Base-by-base conservation (phyloP, 2,113 vertebrate genomes). In the Gambusia affinis region DNA sequence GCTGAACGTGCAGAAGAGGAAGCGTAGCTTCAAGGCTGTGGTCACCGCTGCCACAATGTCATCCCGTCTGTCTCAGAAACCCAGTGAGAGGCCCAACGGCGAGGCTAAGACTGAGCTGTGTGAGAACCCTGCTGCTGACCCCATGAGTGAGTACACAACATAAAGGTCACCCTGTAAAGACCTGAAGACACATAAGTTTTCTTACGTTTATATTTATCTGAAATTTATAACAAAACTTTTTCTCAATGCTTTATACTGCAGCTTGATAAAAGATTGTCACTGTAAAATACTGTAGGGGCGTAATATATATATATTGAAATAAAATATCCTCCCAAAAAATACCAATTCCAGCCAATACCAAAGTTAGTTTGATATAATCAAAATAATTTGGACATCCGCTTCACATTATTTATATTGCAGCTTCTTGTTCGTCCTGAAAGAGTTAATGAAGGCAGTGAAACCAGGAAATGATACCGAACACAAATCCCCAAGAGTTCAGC, bases 21-120 rank as follows among this genome's bases (percentile, higher is more conserved):
- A 98, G 83, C 96, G 97, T 73, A 98, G 97, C 94, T 98, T 98
- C 95, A 98, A 98, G 94, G 97, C 97, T 0, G 97, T 98, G 83
- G 97, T 97, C 85, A 98, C 97, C 1, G 97, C 97, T 69, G 97
- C 97, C 62, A 96, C 97, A 75, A 98, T 98, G 97, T 97, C 97
- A 8, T 97, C 97, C 0, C 95, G 97, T 30, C 94, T 98, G 79
- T 96, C 97, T 2, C 96, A 97, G 93, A 98, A 98, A 75, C 91
- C 97, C 88, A 97, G 93, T 62, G 97, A 98, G 91, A 93, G 97
- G 66, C 97, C 97, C 93, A 98, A 98, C 29, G 97, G 97, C 44
- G 97, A 98, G 89, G 97, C 96, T 73, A 98, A 96, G 89, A 98
- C 97, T 5, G 97, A 98, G 90, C 96, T 98, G 64, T 98, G 97